phyloP scores from a whole-genome alignment of 2,113 vertebrate genomes.

The Gambusia affinis region DNA sequence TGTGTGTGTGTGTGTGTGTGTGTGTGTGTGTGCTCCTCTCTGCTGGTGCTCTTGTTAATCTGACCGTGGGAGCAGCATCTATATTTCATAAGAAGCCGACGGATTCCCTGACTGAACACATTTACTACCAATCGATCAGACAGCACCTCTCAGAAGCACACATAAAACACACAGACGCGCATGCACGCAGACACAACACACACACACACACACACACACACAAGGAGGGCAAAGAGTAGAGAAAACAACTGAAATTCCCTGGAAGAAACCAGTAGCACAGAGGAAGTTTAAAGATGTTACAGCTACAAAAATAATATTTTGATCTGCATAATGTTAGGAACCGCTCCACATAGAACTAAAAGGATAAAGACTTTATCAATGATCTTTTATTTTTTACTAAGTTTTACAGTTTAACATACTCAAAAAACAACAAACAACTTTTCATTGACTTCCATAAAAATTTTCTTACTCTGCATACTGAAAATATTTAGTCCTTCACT shows the following conservation, averaged over 20 bases:
- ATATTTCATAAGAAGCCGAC: conserved; percentile 79
- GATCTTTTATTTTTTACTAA: neutral
- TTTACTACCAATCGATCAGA: conserved; percentile 82
- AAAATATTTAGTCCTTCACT: too few relatives aligned
- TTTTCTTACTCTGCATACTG: too few relatives aligned
- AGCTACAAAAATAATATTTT: conserved; percentile 10
- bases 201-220: neutral
- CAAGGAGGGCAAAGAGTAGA: neutral
- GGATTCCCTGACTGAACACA: conserved; percentile 80
- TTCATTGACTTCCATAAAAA: too few relatives aligned
- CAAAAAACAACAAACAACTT: neutral
- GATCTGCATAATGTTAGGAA: neutral
- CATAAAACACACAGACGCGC: conserved; percentile 27
- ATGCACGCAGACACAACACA: too few relatives aligned
- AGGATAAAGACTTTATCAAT: neutral
- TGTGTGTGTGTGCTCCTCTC: conserved; percentile 68
- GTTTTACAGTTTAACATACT: neutral
- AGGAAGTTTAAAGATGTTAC: neutral
- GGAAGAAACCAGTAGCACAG: conserved; percentile 32
- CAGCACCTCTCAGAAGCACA: conserved; percentile 54
- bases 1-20: conserved; percentile 10
- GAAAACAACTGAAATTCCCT: conserved; percentile 8
- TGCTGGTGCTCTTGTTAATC: conserved; percentile 76
- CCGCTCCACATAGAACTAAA: neutral
- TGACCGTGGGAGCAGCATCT: conserved; percentile 77